These are phyloP conservation scores for Mongoloraphidia duomilia DNA, from an alignment of 2,888 invertebrate species.

Conservation along the genomic window DNA sequence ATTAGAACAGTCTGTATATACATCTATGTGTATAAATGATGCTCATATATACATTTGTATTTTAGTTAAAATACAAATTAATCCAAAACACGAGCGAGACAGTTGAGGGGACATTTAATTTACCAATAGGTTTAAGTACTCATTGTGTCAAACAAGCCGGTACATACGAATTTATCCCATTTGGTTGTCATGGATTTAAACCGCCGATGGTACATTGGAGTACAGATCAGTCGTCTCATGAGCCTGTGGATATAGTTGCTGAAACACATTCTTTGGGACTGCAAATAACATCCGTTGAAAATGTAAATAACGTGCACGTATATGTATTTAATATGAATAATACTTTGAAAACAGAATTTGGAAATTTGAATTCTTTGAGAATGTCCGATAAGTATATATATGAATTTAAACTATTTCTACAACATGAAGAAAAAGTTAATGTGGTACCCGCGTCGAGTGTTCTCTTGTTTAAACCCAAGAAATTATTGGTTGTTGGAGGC, in stretches of 20 bases:
- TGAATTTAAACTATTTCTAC: slow-evolving; percentile 27
- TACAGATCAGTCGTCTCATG: slow-evolving; percentile 1
- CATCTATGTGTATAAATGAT: too few relatives aligned
- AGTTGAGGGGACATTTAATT: slow-evolving; percentile 22
- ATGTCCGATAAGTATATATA: slow-evolving; percentile 18
- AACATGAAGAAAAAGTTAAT: slow-evolving; percentile 38
- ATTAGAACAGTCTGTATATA: too few relatives aligned
- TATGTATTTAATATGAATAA: too few relatives aligned
- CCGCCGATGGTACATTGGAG: slow-evolving; percentile 15
- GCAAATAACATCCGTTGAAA: too few relatives aligned
- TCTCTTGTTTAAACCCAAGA: slow-evolving; percentile 53
- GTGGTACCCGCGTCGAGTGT: slow-evolving; percentile 55
- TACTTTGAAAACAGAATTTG: too few relatives aligned
- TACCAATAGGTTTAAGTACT: slow-evolving; percentile 50
- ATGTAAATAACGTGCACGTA: too few relatives aligned
- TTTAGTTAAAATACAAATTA: slow-evolving; percentile 12
- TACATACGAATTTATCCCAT: slow-evolving; percentile 52
- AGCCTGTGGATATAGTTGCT: slow-evolving; percentile 25
- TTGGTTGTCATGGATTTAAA: slow-evolving; percentile 69
- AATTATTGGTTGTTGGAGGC: slow-evolving; percentile 43
- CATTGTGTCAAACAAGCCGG: slow-evolving; percentile 62
- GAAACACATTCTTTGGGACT: slow-evolving; percentile 20
- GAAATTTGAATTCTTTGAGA: too few relatives aligned
- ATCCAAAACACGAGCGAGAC: slow-evolving; percentile 6
- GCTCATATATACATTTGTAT: background rate